A percentile compares a stretch with the other conserved stretches of the same genome.
Conservation (phyloP, 1,140 invertebrate genomes). For the Atta colombica region DNA sequence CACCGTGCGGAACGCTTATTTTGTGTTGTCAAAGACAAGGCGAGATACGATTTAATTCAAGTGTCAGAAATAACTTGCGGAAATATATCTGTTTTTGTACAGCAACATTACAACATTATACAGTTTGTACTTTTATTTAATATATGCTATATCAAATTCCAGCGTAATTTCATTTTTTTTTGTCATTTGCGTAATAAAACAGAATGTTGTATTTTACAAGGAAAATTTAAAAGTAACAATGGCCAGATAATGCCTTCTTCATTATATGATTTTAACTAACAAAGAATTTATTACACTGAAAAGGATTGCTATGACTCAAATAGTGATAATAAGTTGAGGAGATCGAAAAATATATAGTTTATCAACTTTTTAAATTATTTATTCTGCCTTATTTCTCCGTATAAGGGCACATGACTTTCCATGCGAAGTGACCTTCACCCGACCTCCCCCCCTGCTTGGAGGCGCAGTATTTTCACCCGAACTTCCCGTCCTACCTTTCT, state of each 20-base stretch:
- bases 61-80: not conserved
- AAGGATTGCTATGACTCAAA: too few species aligned
- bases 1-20: conserved; percentile 33
- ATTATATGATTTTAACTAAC: not conserved
- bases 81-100: not conserved
- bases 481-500: too few species aligned
- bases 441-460: too few species aligned
- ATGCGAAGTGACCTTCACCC: too few species aligned
- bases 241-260: not conserved
- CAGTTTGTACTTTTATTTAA: conserved; percentile 44
- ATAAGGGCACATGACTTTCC: too few species aligned
- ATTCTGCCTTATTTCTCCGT: too few species aligned
- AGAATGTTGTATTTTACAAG: conserved; percentile 2
- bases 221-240: not conserved
- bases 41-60: not conserved
- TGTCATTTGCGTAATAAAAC: not conserved
- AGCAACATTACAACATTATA: conserved; percentile 27
- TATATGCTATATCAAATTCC: not conserved
- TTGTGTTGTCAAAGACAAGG: not conserved
- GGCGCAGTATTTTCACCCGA: too few species aligned
- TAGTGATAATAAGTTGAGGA: too few species aligned
- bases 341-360: too few species aligned
- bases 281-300: not conserved
- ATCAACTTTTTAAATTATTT: too few species aligned
- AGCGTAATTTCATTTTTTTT: not conserved